phyloP scores from a whole-genome alignment of 2,797 vertebrate species.

The Pteronotus mesoamericanus region DNA sequence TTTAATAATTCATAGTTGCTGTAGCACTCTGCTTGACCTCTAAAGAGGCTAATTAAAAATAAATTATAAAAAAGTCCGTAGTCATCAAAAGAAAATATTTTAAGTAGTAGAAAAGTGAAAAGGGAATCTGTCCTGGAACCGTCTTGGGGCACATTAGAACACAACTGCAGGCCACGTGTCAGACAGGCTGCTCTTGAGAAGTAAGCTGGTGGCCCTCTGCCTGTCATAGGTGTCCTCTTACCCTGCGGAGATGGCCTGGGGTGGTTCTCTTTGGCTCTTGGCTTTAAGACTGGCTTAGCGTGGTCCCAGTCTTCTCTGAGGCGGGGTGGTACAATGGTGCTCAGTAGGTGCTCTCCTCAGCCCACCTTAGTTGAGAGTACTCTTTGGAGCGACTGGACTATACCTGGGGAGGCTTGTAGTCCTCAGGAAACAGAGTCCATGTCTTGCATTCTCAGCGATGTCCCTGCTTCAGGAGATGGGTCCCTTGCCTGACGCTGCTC shows the following conservation, averaged over 20 bases:
- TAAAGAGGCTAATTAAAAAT: constrained; percentile 25
- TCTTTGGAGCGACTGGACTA: not conserved
- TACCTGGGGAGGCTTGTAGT: not conserved
- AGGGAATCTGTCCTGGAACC: not conserved
- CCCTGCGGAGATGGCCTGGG: not conserved
- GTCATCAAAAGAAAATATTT: not conserved
- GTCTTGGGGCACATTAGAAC: not conserved
- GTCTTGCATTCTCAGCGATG: not conserved
- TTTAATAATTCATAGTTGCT: not conserved
- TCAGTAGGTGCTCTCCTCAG: not conserved
- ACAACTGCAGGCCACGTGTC: not conserved
- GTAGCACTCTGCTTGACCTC: constrained; percentile 21
- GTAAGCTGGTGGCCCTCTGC: not conserved
- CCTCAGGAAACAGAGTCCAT: not conserved
- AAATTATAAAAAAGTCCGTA: not conserved
- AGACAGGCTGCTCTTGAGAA: not conserved
- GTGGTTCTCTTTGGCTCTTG: not conserved
- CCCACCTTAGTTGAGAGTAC: not conserved
- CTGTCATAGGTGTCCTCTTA: not conserved
- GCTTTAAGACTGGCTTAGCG: not conserved
- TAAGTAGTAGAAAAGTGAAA: not conserved
- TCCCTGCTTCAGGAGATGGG: not conserved
- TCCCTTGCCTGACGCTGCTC: not conserved
- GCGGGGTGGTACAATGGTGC: accelerated
- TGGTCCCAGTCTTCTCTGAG: not conserved